Base-by-base conservation (phyloP, 2,113 vertebrate genomes). In the Felis catus region DNA sequence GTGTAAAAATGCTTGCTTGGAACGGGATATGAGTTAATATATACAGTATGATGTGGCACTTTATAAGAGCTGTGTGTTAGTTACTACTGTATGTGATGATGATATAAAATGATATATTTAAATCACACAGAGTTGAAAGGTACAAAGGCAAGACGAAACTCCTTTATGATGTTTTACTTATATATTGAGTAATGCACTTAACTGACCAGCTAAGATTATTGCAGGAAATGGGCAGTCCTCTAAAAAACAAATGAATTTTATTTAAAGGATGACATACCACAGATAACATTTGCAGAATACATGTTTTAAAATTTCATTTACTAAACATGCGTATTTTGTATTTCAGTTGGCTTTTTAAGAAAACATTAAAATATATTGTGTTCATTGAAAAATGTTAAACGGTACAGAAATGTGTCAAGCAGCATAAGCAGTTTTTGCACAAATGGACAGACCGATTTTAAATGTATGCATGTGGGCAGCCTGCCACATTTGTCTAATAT, bases 341-440 rank as follows among this genome's bases (percentile, higher is more conserved):
- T 95, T 92, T 94, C 9, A 58, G 0, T 78, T 87, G 70, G 23
- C 23, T 92, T 51, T 96, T 95, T 95, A n/a, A 0, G 51, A 96
- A 86, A 53, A 70, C 79, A 31, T 45, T 91, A 48, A 84, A 65
- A 39, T 81, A 79, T 80, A 65, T 84, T 36, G 29, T 48, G 27
- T 41, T 94, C 12, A 41, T 11, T 93, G 88, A 41, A 95, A 61
- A 94, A 58, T 92, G 89, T 94, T 84, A 33, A 83, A 48, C 27
- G 33, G 7, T 79, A 33, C 0, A 74, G 70, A 95, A 95, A 89
- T 73, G 3, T 63, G 10, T 27, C 53, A 74, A 92, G 45, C 45
- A 89, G 33, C 25, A 55, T 33, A 41, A 76, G 23, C 74, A 65
- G 41, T 87, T 82, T 93, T 80, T 92, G 76, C 19, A 45, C 31